These are phyloP conservation scores for Monopis laevigella DNA, from an alignment of 2,888 invertebrate species.

Conservation along the genomic window DNA sequence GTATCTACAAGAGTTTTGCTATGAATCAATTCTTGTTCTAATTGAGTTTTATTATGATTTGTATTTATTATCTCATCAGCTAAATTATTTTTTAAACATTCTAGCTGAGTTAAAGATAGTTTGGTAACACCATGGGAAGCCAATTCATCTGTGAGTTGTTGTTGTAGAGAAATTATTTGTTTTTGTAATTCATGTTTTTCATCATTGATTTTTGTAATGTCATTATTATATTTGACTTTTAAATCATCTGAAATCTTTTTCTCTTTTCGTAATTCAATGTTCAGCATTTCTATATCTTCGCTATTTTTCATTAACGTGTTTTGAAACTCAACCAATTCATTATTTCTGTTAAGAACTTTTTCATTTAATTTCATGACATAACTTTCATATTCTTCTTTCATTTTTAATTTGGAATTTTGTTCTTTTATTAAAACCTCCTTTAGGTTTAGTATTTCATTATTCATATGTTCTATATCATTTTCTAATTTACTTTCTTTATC, in stretches of 20 bases:
- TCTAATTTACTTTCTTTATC: conserved; percentile 40
- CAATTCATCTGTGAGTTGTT: neutral
- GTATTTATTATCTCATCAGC: neutral
- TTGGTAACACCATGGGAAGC: neutral
- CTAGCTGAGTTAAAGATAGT: neutral
- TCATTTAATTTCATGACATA: conserved; percentile 12
- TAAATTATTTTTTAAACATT: neutral
- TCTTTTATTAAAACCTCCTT: conserved; percentile 36
- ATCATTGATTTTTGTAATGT: conserved; percentile 19
- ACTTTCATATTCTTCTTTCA: conserved; percentile 24
- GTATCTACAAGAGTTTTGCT: neutral
- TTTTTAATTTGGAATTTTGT: conserved; percentile 32
- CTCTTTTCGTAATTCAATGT: conserved; percentile 11
- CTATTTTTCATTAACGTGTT: conserved; percentile 8
- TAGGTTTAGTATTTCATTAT: conserved; percentile 21
- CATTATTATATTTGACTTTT: conserved; percentile 22
- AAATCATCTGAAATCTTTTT: conserved; percentile 8
- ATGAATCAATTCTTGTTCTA: neutral
- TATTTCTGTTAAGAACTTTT: conserved; percentile 13
- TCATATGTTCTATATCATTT: conserved; percentile 26
- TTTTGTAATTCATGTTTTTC: too few species aligned
- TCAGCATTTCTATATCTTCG: conserved; percentile 3
- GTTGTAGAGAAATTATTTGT: neutral
- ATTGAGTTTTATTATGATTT: neutral
- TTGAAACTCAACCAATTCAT: conserved; percentile 14